A percentile compares a stretch with the other conserved stretches of the same genome.
Conservation (phyloP, 2,113 vertebrate species). For the Gavia stellata region DNA sequence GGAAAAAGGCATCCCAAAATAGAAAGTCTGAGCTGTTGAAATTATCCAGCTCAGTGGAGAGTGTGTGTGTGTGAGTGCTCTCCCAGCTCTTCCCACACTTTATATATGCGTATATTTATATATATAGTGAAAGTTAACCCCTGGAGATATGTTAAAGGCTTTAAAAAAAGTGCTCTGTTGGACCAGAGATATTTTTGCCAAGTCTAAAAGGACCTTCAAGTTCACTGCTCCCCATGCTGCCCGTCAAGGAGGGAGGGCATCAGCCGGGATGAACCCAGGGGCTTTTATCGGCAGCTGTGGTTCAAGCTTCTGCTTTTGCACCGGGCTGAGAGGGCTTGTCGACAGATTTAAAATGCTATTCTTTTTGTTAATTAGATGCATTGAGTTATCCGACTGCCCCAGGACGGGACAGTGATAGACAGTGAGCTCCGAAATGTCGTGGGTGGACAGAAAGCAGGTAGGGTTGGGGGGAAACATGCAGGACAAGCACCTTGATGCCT, state of each 20-base stretch:
- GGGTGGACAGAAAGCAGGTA: neutral
- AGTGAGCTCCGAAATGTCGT: accelerated
- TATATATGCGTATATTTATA: neutral
- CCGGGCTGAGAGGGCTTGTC: neutral
- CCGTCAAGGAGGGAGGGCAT: neutral
- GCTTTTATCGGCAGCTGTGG: neutral
- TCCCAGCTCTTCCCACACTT: neutral
- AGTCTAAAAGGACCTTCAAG: neutral
- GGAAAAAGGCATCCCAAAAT: neutral
- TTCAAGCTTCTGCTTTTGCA: neutral
- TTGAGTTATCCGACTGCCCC: neutral
- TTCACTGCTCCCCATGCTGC: neutral
- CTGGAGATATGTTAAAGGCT: neutral
- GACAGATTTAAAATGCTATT: accelerated
- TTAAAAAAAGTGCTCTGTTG: neutral
- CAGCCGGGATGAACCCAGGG: accelerated
- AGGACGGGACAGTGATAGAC: accelerated
- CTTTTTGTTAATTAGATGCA: neutral
- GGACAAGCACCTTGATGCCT: neutral
- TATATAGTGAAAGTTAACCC: neutral
- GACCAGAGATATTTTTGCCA: neutral
- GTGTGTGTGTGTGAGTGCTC: neutral
- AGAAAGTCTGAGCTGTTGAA: neutral
- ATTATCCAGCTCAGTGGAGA: neutral
- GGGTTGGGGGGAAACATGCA: neutral